These are phyloP conservation scores for Cistogaster globosa DNA, from an alignment of 2,888 invertebrate species.

Conservation along the genomic window DNA sequence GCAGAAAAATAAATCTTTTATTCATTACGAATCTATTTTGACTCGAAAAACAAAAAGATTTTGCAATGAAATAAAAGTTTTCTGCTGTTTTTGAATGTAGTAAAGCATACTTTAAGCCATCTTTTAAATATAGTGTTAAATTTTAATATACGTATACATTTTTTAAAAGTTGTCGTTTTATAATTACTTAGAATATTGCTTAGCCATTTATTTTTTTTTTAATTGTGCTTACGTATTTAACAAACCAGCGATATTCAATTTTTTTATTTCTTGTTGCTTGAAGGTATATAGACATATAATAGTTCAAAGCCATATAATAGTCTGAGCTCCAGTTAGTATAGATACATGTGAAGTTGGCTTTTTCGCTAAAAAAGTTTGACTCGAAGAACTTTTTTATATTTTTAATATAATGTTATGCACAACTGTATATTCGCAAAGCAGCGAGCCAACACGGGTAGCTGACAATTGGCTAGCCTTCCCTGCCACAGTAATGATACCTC, in stretches of 20 bases:
- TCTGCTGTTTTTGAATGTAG: slow-evolving; percentile 81
- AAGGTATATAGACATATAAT: no score
- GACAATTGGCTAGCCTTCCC: no score
- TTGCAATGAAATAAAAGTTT: slow-evolving; percentile 78
- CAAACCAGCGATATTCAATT: slow-evolving; percentile 62
- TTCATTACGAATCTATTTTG: slow-evolving; percentile 71
- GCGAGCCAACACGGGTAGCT: no score
- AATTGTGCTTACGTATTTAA: slow-evolving; percentile 73
- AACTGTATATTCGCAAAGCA: no score
- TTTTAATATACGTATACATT: slow-evolving; percentile 40
- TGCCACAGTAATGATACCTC: no score
- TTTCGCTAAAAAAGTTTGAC: no score
- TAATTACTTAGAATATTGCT: slow-evolving; percentile 52
- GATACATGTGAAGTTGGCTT: no score
- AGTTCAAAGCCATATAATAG: no score
- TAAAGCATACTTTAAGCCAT: slow-evolving; percentile 83
- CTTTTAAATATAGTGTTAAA: slow-evolving; percentile 77
- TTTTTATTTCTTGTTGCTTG: neutral
- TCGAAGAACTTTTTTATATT: no score
- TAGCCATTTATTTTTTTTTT: slow-evolving; percentile 52
- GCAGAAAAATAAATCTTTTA: slow-evolving; percentile 76
- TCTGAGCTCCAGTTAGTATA: no score
- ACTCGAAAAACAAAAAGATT: slow-evolving; percentile 37
- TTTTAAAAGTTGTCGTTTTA: slow-evolving; percentile 73
- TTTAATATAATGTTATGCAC: no score